Conservation (phyloP, 2,888 invertebrate species). For the Parascotia fuliginaria region DNA sequence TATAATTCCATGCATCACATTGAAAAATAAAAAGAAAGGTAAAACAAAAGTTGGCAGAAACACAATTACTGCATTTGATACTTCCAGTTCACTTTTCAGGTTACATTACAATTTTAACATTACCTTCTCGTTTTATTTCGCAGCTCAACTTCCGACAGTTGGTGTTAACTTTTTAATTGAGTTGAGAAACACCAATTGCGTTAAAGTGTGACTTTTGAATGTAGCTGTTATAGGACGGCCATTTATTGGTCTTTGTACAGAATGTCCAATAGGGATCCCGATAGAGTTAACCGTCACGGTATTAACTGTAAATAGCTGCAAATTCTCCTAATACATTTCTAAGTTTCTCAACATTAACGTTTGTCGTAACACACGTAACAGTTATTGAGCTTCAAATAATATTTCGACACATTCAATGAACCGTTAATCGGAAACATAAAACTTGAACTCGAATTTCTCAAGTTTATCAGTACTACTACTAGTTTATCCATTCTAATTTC, state of each 20-base stretch:
- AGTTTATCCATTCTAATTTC: neutral
- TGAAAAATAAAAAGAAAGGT: too few relatives aligned
- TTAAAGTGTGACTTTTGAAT: constrained; percentile 48
- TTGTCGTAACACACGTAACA: constrained; percentile 2
- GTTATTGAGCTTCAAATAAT: constrained; percentile 14
- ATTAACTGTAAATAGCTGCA: constrained; percentile 28
- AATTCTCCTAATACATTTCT: constrained; percentile 25
- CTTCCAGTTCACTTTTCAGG: neutral
- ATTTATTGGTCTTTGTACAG: constrained; percentile 13
- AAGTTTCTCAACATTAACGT: constrained; percentile 10
- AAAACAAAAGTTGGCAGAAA: too few relatives aligned
- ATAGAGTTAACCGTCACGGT: constrained; percentile 29
- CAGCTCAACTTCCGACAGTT: constrained; percentile 22
- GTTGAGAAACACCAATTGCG: constrained; percentile 46
- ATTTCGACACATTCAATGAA: constrained; percentile 3
- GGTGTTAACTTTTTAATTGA: constrained; percentile 58
- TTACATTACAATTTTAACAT: neutral
- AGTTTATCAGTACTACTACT: neutral
- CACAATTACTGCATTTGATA: too few relatives aligned
- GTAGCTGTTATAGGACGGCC: constrained; percentile 40
- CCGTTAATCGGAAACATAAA: neutral
- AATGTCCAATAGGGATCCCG: constrained; percentile 25
- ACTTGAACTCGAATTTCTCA: neutral
- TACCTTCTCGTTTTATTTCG: constrained; percentile 5
- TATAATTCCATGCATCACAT: too few relatives aligned